phyloP scores from a whole-genome alignment of 2,113 vertebrate genomes.

The Stercorarius parasiticus region DNA sequence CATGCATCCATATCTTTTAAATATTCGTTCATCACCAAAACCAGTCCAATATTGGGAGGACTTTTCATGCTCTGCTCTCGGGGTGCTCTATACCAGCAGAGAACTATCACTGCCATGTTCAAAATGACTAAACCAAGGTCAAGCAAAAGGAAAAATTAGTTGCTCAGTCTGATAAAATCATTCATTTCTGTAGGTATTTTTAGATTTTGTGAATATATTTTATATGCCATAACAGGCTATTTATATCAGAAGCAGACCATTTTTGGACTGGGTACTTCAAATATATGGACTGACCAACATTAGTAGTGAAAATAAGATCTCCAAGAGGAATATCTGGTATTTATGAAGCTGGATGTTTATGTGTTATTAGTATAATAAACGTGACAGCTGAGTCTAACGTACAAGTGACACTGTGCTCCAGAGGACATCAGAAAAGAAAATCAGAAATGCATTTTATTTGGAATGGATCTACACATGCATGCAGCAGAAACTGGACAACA shows the following conservation, averaged over 20 bases:
- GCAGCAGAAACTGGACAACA: neutral
- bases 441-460: neutral
- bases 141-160: neutral
- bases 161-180: neutral
- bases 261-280: neutral
- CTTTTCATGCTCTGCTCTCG: neutral
- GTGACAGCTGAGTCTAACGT: neutral
- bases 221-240: neutral
- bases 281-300: neutral
- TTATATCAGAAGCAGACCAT: neutral
- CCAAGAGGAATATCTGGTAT: neutral
- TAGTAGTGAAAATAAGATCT: neutral
- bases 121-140: neutral
- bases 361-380: neutral
- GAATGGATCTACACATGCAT: neutral
- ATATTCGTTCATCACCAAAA: neutral
- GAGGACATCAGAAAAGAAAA: neutral
- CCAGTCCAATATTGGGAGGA: neutral
- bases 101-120: neutral
- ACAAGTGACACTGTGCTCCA: neutral
- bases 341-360: neutral
- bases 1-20: neutral
- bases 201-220: neutral
- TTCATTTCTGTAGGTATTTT: neutral
- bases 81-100: neutral